Percentiles rank a stretch among this genome's conserved stretches.
phyloP scores from a whole-genome alignment of 2,888 invertebrate species.

The Sarcophaga rosellei region DNA sequence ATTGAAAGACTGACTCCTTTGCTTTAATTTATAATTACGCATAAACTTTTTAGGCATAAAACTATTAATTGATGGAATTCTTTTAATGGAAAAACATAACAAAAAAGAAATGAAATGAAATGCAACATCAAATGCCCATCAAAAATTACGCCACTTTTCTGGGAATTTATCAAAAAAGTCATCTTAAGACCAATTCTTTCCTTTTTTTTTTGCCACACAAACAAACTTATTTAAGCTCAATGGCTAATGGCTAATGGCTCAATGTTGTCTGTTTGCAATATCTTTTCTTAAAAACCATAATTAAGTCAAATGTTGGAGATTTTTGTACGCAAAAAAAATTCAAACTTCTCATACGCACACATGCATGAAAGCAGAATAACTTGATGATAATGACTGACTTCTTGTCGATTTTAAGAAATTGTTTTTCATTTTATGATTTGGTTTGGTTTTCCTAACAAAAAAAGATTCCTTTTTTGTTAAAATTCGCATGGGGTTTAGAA shows the following conservation, averaged over 20 bases:
- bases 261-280: background rate
- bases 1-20: background rate
- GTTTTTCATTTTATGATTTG: background rate
- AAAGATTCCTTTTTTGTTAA: background rate
- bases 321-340: conserved; percentile 12
- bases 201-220: conserved; percentile 16
- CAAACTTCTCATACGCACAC: background rate
- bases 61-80: conserved; percentile 21
- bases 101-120: conserved; percentile 12
- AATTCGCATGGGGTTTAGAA: background rate
- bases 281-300: conserved; percentile 39
- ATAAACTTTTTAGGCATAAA: conserved; percentile 20
- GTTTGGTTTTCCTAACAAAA: background rate
- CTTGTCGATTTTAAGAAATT: conserved; percentile 6
- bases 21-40: conserved; percentile 35
- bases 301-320: conserved; percentile 56
- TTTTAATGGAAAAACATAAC: background rate
- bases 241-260: conserved; percentile 45
- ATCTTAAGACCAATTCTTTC: background rate
- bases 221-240: conserved; percentile 31
- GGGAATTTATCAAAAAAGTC: conserved; percentile 37
- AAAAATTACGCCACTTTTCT: conserved; percentile 53
- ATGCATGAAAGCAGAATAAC: conserved; percentile 3
- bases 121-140: conserved; percentile 30
- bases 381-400: conserved; percentile 59